phyloP scores from a whole-genome alignment of 2,888 invertebrate species.

The Leptopilina drosophilae region DNA sequence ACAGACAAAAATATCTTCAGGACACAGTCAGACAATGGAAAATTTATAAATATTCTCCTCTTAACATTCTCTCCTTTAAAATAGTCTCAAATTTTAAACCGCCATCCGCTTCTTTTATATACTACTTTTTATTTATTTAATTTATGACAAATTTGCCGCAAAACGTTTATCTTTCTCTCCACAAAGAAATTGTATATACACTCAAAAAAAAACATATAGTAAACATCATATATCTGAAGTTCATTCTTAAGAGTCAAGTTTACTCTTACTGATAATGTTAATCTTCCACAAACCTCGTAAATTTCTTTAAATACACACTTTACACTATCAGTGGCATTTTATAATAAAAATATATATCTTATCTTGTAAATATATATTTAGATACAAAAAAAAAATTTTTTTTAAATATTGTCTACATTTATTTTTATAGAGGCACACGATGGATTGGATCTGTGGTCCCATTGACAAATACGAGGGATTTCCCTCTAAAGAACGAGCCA shows the following conservation, averaged over 20 bases:
- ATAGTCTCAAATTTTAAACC: too few relatives aligned
- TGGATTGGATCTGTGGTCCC: slow-evolving; percentile 83
- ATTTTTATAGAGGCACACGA: slow-evolving; percentile 75
- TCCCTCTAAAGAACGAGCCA: slow-evolving; percentile 88
- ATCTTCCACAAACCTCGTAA: slow-evolving; percentile 4
- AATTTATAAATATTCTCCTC: too few relatives aligned
- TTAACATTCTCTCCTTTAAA: too few relatives aligned
- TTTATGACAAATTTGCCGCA: background rate
- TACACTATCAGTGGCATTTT: slow-evolving; percentile 16
- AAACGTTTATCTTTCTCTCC: background rate
- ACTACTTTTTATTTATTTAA: background rate
- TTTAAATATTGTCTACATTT: background rate
- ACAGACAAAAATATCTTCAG: too few relatives aligned
- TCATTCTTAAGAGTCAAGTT: slow-evolving; percentile 49
- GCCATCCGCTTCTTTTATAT: too few relatives aligned
- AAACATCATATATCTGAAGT: slow-evolving; percentile 23
- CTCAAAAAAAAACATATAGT: background rate
- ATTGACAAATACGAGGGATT: slow-evolving; percentile 82
- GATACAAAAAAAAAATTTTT: background rate
- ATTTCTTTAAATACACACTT: background rate
- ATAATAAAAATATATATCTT: slow-evolving; percentile 25
- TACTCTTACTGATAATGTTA: slow-evolving; percentile 26
- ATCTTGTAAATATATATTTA: slow-evolving; percentile 1
- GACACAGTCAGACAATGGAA: too few relatives aligned
- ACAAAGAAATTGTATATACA: background rate